A percentile compares a stretch with the other conserved stretches of the same genome.
Evolutionary conservation across 2,113 vertebrate genomes (phyloP).

Genomic region (Mormoops blainvillei): DNA sequence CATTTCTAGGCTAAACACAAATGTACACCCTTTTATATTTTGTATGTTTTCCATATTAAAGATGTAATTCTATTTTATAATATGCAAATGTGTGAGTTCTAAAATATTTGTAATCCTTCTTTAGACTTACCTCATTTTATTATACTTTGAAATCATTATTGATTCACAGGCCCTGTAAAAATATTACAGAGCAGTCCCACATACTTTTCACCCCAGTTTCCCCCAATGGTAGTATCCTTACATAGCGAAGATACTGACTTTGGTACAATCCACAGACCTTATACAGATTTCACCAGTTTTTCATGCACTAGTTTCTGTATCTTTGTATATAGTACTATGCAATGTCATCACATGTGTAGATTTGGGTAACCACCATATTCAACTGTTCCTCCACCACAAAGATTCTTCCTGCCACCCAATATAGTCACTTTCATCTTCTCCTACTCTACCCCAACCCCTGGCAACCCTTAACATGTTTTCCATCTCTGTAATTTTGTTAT

Average conservation of each 20-base stretch:
- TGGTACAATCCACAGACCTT: not conserved
- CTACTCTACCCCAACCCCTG: not conserved
- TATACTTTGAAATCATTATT: slow-evolving; percentile 47
- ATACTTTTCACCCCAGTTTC: not conserved
- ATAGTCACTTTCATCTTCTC: not conserved
- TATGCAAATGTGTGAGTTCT: not conserved
- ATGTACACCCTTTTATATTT: slow-evolving; percentile 12
- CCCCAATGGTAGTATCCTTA: not conserved
- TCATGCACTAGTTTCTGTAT: slow-evolving; percentile 10
- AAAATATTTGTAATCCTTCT: slow-evolving; percentile 25
- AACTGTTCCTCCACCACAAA: slow-evolving; percentile 2
- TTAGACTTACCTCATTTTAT: slow-evolving; percentile 5
- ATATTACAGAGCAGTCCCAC: not conserved
- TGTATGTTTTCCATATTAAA: slow-evolving; percentile 27
- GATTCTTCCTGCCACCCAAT: not conserved
- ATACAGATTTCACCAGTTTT: slow-evolving; percentile 13
- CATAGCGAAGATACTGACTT: not conserved
- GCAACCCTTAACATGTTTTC: not conserved
- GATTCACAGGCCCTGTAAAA: not conserved
- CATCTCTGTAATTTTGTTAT: slow-evolving; percentile 11
- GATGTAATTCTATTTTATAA: not conserved
- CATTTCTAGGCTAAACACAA: slow-evolving; percentile 45
- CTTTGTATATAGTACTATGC: not conserved
- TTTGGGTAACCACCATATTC: not conserved
- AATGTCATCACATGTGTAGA: not conserved